These are phyloP conservation scores for Lasius platythorax DNA, from an alignment of 2,888 invertebrate species.

Conservation along the genomic window DNA sequence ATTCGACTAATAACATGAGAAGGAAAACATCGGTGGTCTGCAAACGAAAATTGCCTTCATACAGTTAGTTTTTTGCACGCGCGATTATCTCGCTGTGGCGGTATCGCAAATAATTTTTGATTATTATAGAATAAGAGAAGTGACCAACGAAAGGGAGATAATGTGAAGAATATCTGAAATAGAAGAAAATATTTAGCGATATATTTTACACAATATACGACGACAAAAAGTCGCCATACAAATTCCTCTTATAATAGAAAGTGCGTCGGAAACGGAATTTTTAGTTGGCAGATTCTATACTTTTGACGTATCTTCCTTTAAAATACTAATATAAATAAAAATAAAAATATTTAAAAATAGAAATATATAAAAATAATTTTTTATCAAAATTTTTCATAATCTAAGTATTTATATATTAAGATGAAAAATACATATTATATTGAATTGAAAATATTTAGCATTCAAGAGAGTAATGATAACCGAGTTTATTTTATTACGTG, in stretches of 20 bases:
- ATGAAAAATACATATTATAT: no score
- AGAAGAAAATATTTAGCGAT: neutral
- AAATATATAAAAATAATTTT: no score
- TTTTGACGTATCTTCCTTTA: neutral
- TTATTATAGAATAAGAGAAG: neutral
- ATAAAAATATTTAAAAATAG: neutral
- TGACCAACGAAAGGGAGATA: neutral
- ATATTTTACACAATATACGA: neutral
- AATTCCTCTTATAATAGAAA: neutral
- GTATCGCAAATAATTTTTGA: neutral
- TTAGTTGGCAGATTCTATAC: neutral
- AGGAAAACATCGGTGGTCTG: neutral
- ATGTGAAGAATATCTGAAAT: neutral
- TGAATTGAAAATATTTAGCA: no score
- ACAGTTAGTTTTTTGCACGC: neutral
- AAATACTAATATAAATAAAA: neutral
- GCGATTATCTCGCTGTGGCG: neutral
- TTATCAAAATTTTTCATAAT: no score
- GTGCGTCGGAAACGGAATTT: neutral
- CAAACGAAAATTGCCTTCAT: constrained; percentile 5
- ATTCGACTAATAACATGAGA: constrained; percentile 30
- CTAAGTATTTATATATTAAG: no score
- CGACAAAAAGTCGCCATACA: neutral
- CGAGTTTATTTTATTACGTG: no score
- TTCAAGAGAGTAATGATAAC: no score